These are phyloP conservation scores for Atethmia centrago DNA, from an alignment of 2,888 invertebrate genomes.

Conservation along the genomic window DNA sequence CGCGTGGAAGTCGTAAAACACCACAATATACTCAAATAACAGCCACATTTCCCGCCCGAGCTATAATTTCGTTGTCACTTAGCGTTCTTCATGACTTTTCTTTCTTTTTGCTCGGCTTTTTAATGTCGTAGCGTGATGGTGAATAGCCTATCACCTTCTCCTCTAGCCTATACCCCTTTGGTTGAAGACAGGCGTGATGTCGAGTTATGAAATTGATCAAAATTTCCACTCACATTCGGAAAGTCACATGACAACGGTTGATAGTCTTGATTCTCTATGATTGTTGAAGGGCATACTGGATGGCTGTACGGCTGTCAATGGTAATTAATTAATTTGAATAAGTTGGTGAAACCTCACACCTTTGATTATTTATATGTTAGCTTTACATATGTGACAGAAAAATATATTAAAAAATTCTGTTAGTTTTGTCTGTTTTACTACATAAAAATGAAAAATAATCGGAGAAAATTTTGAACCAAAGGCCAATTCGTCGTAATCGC, in stretches of 20 bases:
- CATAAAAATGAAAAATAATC: background rate
- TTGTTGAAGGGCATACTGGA: conserved; percentile 53
- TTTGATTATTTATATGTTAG: too few species aligned
- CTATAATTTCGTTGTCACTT: too few species aligned
- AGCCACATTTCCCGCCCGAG: too few species aligned
- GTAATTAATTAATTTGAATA: background rate
- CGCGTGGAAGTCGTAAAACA: too few species aligned
- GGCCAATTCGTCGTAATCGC: background rate
- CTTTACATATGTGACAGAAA: background rate
- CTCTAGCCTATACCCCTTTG: too few species aligned
- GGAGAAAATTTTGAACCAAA: background rate
- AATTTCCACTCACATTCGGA: conserved; percentile 31
- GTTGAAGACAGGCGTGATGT: too few species aligned
- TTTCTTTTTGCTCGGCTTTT: too few species aligned
- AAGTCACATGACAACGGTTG: conserved; percentile 1
- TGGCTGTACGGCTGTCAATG: conserved; percentile 52
- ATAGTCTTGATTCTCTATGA: conserved; percentile 53
- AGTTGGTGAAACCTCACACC: background rate
- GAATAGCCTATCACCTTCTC: too few species aligned
- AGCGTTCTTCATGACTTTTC: too few species aligned
- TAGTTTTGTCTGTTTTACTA: background rate
- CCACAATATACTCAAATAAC: too few species aligned
- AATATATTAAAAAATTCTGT: background rate
- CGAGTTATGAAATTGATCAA: background rate
- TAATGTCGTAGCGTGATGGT: too few species aligned